Base-by-base conservation (phyloP, 2,113 vertebrate genomes). In the Brienomyrus longianalis region DNA sequence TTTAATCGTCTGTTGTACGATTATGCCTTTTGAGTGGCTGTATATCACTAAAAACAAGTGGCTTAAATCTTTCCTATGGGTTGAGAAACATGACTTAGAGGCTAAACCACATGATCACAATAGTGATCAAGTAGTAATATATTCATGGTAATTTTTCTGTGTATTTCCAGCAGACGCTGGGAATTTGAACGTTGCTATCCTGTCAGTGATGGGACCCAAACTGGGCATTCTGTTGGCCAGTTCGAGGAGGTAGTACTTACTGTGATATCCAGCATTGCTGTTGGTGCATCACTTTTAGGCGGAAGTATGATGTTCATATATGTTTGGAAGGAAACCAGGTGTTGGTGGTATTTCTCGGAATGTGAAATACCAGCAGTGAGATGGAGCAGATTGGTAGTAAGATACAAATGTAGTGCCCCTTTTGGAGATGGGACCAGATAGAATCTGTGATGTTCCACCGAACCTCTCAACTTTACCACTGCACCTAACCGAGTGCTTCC, bases 121-220 rank as follows among this genome's bases (percentile, higher is more conserved):
- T 31, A 70, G n/a, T 31, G 27, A 70, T 31, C n/a, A 70, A 89
- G 43, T 47, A 59, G 10, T 89, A 35, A 35, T 89, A 77, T 77
- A 52, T 51, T 23, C 43, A 31, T 83, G 31, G 62, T 88, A 85
- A 83, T 89, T 56, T 39, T 90, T 56, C 91, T 10, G 50, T 86
- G 90, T 92, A 92, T 94, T 93, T 93, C 93, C 91, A 91, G 91
- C 86, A 35, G 70, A 6, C 66, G 51, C 92, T 95, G 93, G 92
- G 94, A 92, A 93, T 90, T 35, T 92, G 1, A 8, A 88, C 51
- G 23, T 89, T 87, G 84, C 43, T 90, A 90, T 94, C 92, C 92
- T 91, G 87, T 95, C 94, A 90, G 91, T 93, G 94, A 95, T 86
- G 92, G 92, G 91, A 90, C 83, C 27, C 19, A 86, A 77, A 51